These are phyloP conservation scores for Panthera leo DNA, from an alignment of 2,113 vertebrate genomes.

Conservation along the genomic window DNA sequence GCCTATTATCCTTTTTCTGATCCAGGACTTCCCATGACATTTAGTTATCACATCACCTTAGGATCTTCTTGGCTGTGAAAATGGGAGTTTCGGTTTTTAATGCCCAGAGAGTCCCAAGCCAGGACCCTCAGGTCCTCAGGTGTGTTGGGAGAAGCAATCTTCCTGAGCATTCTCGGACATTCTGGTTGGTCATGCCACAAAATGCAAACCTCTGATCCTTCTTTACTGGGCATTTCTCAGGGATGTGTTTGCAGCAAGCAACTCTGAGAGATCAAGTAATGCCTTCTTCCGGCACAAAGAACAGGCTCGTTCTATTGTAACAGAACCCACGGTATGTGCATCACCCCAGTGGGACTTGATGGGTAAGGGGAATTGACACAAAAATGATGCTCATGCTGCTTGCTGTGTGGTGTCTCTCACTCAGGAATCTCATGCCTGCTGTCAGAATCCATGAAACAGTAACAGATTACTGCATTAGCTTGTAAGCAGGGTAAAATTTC, in stretches of 20 bases:
- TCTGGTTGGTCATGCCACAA: not conserved
- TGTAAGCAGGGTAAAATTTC: not conserved
- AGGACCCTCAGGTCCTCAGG: not conserved
- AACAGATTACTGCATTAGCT: not conserved
- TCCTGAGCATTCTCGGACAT: not conserved
- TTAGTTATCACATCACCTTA: not conserved
- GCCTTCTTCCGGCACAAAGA: not conserved
- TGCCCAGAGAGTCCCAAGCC: not conserved
- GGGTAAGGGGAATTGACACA: not conserved
- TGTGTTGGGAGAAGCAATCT: not conserved
- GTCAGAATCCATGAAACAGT: not conserved
- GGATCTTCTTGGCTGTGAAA: not conserved
- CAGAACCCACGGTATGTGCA: not conserved
- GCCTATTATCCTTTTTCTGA: not conserved
- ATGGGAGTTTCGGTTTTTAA: not conserved
- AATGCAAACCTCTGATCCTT: not conserved
- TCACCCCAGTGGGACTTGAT: not conserved
- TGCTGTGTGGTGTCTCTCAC: not conserved
- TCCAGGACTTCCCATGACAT: not conserved
- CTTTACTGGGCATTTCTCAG: not conserved
- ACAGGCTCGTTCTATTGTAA: not conserved
- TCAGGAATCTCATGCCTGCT: not conserved
- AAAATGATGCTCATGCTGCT: not conserved
- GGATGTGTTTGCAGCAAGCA: not conserved
- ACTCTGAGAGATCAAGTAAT: not conserved